Percentiles rank a stretch among this genome's conserved stretches.
These are phyloP conservation scores for Philopedon plagiatum DNA, from an alignment of 2,888 invertebrate genomes.

Conservation along the genomic window DNA sequence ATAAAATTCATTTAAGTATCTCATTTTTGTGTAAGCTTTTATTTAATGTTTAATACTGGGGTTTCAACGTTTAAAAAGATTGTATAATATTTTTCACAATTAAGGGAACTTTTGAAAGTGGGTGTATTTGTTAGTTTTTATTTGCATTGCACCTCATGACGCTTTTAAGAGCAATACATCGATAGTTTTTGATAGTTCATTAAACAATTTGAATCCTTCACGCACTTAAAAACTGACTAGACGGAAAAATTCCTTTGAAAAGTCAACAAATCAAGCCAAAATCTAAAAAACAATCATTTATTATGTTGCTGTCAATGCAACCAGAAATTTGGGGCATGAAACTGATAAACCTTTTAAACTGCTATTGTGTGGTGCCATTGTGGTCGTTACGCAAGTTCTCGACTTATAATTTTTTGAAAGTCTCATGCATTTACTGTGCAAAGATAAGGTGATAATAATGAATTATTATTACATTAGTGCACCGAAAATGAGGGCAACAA, in stretches of 20 bases:
- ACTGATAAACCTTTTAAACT: conserved; percentile 32
- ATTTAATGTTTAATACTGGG: no score
- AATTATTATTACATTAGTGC: no score
- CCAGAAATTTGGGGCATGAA: conserved; percentile 26
- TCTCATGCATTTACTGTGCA: conserved; percentile 31
- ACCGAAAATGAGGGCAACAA: conserved; percentile 44
- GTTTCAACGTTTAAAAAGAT: no score
- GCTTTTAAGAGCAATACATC: neutral
- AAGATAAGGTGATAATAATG: conserved; percentile 38
- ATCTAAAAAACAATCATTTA: conserved; percentile 25
- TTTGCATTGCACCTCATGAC: no score
- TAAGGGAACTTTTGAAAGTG: no score
- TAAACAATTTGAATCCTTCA: neutral
- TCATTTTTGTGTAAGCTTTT: no score
- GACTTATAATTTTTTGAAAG: conserved; percentile 28
- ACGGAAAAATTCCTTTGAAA: conserved; percentile 6
- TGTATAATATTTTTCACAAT: no score
- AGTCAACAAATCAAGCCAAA: conserved; percentile 13
- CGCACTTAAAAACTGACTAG: neutral
- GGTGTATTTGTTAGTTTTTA: neutral
- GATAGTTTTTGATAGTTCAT: neutral
- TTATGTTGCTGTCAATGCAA: conserved; percentile 28
- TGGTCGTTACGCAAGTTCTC: conserved; percentile 26
- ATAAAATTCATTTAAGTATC: no score
- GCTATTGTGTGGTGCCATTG: conserved; percentile 30